A percentile compares a stretch with the other conserved stretches of the same genome.
These are phyloP conservation scores for Nephila pilipes DNA, from an alignment of 1,140 invertebrate genomes.

Conservation along the genomic window DNA sequence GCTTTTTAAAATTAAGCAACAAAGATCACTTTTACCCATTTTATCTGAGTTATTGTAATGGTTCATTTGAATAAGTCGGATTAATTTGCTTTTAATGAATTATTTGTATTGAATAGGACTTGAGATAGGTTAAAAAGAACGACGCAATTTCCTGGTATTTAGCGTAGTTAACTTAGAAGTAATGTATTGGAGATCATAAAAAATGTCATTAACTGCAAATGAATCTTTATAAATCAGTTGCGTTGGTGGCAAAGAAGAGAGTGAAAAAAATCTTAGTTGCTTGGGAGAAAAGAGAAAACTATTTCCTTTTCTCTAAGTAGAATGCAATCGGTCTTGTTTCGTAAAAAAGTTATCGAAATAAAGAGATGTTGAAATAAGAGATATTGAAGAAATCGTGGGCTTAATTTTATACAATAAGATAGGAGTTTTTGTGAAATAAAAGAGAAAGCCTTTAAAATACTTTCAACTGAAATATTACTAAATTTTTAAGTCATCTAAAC, in stretches of 20 bases:
- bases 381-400: neutral
- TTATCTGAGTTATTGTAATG: neutral
- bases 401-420: neutral
- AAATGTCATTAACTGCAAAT: conserved; percentile 25
- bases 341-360: neutral
- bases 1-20: neutral
- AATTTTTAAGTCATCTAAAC: no score
- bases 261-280: neutral
- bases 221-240: neutral
- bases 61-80: neutral
- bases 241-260: neutral
- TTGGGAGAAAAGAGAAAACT: neutral
- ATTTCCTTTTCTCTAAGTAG: conserved; percentile 26
- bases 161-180: neutral
- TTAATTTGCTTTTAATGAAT: neutral
- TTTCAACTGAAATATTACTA: no score
- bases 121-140: neutral
- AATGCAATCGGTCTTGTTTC: neutral
- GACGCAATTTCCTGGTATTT: neutral
- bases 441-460: no score
- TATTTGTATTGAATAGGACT: neutral
- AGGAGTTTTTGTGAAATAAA: no score
- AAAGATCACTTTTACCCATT: neutral
- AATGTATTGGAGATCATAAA: neutral
- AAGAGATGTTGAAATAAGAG: neutral